Evolutionary conservation across 2,888 invertebrate species (phyloP).

Genomic region (Kryphioiulus occultus): DNA sequence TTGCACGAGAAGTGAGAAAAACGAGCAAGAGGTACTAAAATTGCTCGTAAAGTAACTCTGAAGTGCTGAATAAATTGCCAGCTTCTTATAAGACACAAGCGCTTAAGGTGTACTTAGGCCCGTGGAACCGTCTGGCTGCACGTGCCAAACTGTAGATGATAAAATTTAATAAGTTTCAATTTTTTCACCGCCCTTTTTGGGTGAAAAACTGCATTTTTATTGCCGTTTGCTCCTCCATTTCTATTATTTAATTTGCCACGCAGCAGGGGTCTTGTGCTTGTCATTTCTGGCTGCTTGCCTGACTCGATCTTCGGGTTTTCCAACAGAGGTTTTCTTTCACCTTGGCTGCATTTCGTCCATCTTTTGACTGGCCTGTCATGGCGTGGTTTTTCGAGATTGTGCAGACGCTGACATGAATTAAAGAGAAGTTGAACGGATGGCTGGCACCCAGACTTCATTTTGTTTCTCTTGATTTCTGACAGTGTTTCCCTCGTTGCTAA

Average conservation of each 20-base stretch:
- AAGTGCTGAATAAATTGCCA: not conserved
- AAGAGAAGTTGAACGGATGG: not conserved
- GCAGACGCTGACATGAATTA: not conserved
- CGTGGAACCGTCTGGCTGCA: not conserved
- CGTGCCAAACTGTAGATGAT: not conserved
- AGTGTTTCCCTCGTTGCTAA: not conserved
- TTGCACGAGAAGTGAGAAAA: not conserved
- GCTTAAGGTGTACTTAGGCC: not conserved
- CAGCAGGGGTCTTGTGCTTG: not conserved
- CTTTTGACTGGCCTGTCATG: not conserved
- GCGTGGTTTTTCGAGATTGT: not conserved
- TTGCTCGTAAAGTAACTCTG: not conserved
- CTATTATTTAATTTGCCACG: not conserved
- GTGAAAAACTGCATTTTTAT: not conserved
- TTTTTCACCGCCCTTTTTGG: not conserved
- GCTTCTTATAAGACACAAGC: not conserved
- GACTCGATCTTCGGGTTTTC: not conserved
- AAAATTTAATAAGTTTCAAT: conserved; percentile 9
- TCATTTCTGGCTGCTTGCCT: not conserved
- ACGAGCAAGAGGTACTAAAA: not conserved
- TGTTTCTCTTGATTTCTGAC: conserved; percentile 7
- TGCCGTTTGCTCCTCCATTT: not conserved
- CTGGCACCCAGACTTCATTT: not conserved
- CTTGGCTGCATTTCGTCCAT: not conserved
- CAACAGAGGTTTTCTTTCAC: not conserved